phyloP scores from a whole-genome alignment of 2,888 invertebrate species.

The Pandemis heparana region DNA sequence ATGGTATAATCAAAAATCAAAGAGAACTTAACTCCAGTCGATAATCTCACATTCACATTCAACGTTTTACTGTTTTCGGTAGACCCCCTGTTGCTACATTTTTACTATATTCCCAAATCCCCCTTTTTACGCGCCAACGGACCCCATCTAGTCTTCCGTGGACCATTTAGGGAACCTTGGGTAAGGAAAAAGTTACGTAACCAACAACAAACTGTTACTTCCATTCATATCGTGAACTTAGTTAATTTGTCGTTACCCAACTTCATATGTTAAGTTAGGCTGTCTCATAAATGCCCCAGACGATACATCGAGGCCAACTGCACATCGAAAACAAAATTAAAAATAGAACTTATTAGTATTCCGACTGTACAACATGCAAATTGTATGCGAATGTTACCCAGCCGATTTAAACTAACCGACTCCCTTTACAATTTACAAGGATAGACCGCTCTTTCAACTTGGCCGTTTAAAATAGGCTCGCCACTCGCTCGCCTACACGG shows the following conservation, averaged over 20 bases:
- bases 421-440: conserved; percentile 22
- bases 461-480: conserved; percentile 26
- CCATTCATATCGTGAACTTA: not conserved
- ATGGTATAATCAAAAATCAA: no score
- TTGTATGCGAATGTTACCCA: conserved; percentile 56
- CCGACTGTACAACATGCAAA: conserved; percentile 65
- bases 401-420: conserved; percentile 34
- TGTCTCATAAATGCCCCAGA: conserved; percentile 9
- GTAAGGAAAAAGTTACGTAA: not conserved
- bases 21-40: no score
- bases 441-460: conserved; percentile 24
- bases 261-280: not conserved
- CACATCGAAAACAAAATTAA: conserved; percentile 56
- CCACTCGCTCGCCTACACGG: conserved; percentile 30
- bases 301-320: conserved; percentile 37
- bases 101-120: no score
- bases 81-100: no score
- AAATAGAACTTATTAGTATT: conserved; percentile 67
- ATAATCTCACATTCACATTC: no score
- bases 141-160: no score
- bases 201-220: not conserved
- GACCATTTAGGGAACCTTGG: no score
- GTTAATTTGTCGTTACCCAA: not conserved
- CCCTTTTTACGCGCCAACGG: no score
- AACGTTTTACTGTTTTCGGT: no score